phyloP scores from a whole-genome alignment of 2,888 invertebrate species.

The Flexamia atlantica region DNA sequence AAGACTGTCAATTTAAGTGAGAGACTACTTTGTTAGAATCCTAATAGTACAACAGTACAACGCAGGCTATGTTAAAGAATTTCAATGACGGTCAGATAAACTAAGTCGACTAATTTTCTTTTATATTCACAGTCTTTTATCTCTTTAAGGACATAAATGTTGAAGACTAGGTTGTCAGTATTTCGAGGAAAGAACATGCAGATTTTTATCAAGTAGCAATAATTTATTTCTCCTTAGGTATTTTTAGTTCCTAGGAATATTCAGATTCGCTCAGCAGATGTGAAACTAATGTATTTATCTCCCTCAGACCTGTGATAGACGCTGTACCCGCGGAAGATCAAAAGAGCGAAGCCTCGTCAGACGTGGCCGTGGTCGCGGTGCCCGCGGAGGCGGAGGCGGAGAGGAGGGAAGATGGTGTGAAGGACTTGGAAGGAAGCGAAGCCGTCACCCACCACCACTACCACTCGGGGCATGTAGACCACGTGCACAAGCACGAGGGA shows the following conservation, averaged over 20 bases:
- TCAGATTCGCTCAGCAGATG: not conserved
- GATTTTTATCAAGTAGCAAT: too few species aligned
- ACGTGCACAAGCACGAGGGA: conserved; percentile 66
- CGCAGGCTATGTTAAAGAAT: too few species aligned
- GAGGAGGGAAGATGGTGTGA: conserved; percentile 51
- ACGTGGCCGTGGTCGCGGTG: conserved; percentile 47
- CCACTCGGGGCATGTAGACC: conserved; percentile 68
- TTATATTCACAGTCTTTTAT: too few species aligned
- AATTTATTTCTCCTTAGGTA: not conserved
- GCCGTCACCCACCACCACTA: conserved; percentile 69
- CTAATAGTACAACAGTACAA: too few species aligned
- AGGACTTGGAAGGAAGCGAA: conserved; percentile 67
- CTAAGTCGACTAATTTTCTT: too few species aligned
- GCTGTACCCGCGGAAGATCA: conserved; percentile 36
- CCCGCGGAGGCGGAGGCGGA: conserved; percentile 33
- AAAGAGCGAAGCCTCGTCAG: conserved; percentile 41
- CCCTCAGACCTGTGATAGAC: conserved; percentile 51
- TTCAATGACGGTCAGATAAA: too few species aligned
- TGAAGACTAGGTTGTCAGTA: too few species aligned
- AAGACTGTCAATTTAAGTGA: too few species aligned
- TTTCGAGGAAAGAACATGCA: too few species aligned
- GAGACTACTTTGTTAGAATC: too few species aligned
- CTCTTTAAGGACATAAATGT: too few species aligned
- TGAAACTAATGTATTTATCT: not conserved
- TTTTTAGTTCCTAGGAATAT: too few species aligned